Evolutionary conservation across 2,888 invertebrate species (phyloP).

Genomic region (Lepas anatifera): DNA sequence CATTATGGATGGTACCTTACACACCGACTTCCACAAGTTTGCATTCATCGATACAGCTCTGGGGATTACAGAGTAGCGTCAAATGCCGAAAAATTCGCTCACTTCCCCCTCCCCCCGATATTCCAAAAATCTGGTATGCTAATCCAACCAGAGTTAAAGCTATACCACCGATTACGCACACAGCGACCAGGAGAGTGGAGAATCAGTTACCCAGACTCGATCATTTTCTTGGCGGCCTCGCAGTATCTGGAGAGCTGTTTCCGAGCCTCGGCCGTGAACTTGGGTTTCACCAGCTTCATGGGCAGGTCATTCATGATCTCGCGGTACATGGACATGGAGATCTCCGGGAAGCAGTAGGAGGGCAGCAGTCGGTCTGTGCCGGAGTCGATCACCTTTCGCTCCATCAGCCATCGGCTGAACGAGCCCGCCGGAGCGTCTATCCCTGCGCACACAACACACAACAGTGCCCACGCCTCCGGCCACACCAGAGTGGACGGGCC

Average conservation of each 20-base stretch:
- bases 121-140: too few relatives aligned
- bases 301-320: slow-evolving; percentile 98
- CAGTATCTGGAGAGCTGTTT: slow-evolving; percentile 88
- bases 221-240: slow-evolving; percentile 92
- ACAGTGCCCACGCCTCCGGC: too few relatives aligned
- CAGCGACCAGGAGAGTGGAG: background rate
- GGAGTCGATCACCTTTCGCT: slow-evolving; percentile 78
- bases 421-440: slow-evolving; percentile 95
- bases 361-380: slow-evolving; percentile 85
- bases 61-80: too few relatives aligned
- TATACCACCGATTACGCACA: too few relatives aligned
- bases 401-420: slow-evolving; percentile 90
- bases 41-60: too few relatives aligned
- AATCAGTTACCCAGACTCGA: slow-evolving; percentile 55
- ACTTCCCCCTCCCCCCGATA: too few relatives aligned
- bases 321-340: slow-evolving; percentile 87
- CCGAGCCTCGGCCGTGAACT: slow-evolving; percentile 79
- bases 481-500: too few relatives aligned
- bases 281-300: slow-evolving; percentile 85
- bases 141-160: too few relatives aligned
- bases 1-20: too few relatives aligned
- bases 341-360: slow-evolving; percentile 79
- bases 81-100: too few relatives aligned
- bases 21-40: too few relatives aligned
- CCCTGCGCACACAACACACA: slow-evolving; percentile 30